Evolutionary conservation across 37 sponge, comb jelly and placozoan genomes (phyloP), one percentile per base, ranked within the genome.

Genomic region (Ephydatia muelleri): DNA sequence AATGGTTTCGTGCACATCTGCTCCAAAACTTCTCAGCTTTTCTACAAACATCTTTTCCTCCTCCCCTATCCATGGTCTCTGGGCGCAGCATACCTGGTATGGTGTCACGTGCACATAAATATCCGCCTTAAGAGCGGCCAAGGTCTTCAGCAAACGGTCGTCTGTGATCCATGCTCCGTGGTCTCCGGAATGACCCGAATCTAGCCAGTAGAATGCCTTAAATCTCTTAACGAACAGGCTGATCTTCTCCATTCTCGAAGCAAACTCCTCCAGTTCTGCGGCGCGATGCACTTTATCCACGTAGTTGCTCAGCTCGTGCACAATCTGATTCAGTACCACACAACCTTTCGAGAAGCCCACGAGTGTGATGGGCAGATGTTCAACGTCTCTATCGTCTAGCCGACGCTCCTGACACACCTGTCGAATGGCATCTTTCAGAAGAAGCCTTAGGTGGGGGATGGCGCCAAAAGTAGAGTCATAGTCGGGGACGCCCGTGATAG

Each of bases 331-430:
- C 70, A 96, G 82, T 23, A 94, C 97, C 0, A 96, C 96, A 81
- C 97, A 95, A 16, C 97, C 97, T 73, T 96, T 94, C 73, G 95
- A 94, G 86, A 96, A 96, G 4, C 97, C 97, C 5, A 94, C 65
- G 4, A 96, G 57, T 1, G 82, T 80, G 12, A 88, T 19, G 11
- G 95, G 95, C 16, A 94, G 76, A 25, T 13, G 21, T 0, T 12
- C 47, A 21, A 48, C 26, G 19, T 64, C 47, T 12, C 30, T 26
- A 11, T 37, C 34, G 31, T 79, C 48, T 37, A 91, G 67, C 1
- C 47, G 13, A 16, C 80, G 75, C 33, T 72, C 66, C n/a, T 49
- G 25, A 29, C 73, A 27, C 33, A 82, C 80, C 29, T 81, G 39
- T 21, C 73, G 12, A 19, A 89, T 47, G 23, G 87, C 79, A n/a